Evolutionary conservation across 2,888 invertebrate species (phyloP), one percentile per base, ranked within the genome.

Genomic region (Drosophila merina): DNA sequence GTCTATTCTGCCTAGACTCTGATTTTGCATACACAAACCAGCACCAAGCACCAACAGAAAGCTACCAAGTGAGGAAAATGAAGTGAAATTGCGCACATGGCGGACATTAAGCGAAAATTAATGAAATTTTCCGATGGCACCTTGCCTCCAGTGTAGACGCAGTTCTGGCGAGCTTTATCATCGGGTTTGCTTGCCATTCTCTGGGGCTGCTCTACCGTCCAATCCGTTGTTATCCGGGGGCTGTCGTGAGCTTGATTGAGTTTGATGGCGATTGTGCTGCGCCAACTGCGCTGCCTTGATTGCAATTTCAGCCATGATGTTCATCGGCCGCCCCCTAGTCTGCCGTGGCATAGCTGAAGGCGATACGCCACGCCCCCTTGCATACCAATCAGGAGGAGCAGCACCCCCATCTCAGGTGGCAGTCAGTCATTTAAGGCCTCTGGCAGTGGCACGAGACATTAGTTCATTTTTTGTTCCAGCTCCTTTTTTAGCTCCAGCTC

Each of bases 201-300:
- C 36, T 36, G 36, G 36, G 12, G 57, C 26, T 48, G 40, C 33
- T 25, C 45, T 38, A 38, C 64, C 64, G 68, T 67, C 64, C 64
- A 64, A 64, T 64, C 73, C 68, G 73, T 70, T 63, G 69, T 70
- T 70, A 70, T 56, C 73, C 71, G 47, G 51, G 48, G 56, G 56
- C 72, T 72, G 80, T 69, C 77, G 63, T 68, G 79, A 86, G 79
- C 88, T 79, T 82, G 88, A 82, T 82, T 82, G 82, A 82, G 82
- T 82, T 82, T 85, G 86, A 87, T 87, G 86, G 82, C 86, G 86
- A 87, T 82, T 86, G 88, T 87, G 88, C 82, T 87, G 88, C 82
- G 80, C 73, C 69, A 72, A 70, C 72, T 60, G 57, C 78, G 55
- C 58, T 69, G 82, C 71, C 76, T 82, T 82, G 88, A 82, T 82